Base-by-base conservation (phyloP, 1,140 invertebrate species). In the Mylabris phalerata region DNA sequence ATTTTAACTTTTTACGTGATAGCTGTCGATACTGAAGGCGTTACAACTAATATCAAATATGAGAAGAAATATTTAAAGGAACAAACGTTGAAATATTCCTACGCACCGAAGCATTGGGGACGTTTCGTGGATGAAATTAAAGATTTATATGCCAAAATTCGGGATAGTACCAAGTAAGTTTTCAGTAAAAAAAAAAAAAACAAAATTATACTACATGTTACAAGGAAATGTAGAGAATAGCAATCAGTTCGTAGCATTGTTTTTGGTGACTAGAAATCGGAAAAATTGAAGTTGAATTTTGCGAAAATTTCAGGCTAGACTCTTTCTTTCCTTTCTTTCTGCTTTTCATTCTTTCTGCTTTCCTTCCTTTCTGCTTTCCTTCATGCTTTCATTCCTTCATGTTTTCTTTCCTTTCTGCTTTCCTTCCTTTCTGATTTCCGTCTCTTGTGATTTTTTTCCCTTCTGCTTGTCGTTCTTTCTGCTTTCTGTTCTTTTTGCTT, bases 11-110 rank as follows among this genome's bases (percentile, higher is more conserved):
- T 19, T 19, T 19, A 19, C 50, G 54, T 62, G 55, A 7, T 45
- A 73, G 71, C 70, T 44, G 62, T 73, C 2, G 68, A 73, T n/a
- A 51, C 73, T 13, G 70, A 71, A 56, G 71, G 70, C 4, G 50
- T 46, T 39, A 52, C 70, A 2, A 61, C 59, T 19, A 71, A 63
- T 52, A 65, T 72, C 2, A 67, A 70, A 57, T 73, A 67, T 45
- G 62, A 67, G 9, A 59, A 59, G 48, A 66, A 66, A 44, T 72
- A 60, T 57, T 58, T 67, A 2, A 61, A 45, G 6, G 67, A 67
- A 25, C 50, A 63, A 25, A 59, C 59, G 38, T 47, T 69, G 25
- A 72, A 70, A 52, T 72, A 70, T 49, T 71, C 69, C 0, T 58
- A 67, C 38, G 60, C 63, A 9, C 61, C 69, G 7, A 50, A 67